Base-by-base conservation (phyloP, 2,797 vertebrate genomes). In the Leptoclinus maculatus region DNA sequence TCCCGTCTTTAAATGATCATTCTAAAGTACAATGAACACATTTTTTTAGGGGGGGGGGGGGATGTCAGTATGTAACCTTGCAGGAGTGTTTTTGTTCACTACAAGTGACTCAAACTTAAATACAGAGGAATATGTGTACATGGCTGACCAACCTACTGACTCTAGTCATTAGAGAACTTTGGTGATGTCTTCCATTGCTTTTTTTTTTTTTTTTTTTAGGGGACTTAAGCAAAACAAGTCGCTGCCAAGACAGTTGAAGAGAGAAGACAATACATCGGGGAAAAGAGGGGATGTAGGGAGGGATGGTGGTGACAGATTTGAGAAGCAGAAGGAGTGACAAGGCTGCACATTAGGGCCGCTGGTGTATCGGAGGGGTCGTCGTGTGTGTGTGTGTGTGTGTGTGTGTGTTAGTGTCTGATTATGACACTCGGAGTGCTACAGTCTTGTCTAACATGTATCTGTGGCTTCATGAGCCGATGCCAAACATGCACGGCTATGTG, bases 261-360 rank as follows among this genome's bases (percentile, higher is more conserved):
- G 67, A 54, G 47, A 34, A 54, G 54, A 78, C 38, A 70, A 71
- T 70, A 39, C 67, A 36, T 12, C 8, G 3, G 71, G 43, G 82
- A 64, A 47, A 66, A 47, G 51, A 62, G 25, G n/a, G 38, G 36
- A 64, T 63, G 45, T 21, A 72, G 71, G 59, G 57, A 76, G 60
- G 71, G 72, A 63, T 63, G 71, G 17, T 23, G 73, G 71, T 71
- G 62, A 75, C 43, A 62, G 72, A 76, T 86, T 82, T 82, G 54
- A 85, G 76, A 47, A 66, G 78, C 65, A 72, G 78, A 59, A 67
- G 63, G 59, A 85, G 39, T 88, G 82, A 87, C 78, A 80, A 71
- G 67, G 12, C 68, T 81, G 72, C 74, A 85, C 66, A 80, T 85
- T 72, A 81, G 60, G 49, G 45, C 43, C 66, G 59, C 67, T 74